phyloP scores from a whole-genome alignment of 2,113 vertebrate genomes.

The Stomatorhinus ivindoensis region DNA sequence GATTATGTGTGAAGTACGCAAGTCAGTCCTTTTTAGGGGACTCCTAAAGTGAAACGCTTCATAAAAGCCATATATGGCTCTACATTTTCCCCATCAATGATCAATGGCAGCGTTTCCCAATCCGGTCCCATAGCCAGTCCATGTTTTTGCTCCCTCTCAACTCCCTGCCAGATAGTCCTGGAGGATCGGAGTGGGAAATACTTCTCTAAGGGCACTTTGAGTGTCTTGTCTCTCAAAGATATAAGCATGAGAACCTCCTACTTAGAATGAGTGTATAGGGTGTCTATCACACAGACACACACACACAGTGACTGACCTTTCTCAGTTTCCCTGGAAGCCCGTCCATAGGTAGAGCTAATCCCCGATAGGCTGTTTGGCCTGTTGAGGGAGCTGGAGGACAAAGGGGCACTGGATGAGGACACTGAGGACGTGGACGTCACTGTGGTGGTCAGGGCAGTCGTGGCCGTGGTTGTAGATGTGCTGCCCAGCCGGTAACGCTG shows the following conservation, averaged over 20 bases:
- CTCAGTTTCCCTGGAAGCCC: slow-evolving; percentile 78
- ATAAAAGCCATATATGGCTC: background rate
- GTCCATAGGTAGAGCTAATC: slow-evolving; percentile 84
- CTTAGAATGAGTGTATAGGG: too few species aligned
- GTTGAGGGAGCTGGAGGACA: slow-evolving; percentile 64
- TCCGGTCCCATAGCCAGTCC: background rate
- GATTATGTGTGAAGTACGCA: background rate
- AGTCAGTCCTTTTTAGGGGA: background rate
- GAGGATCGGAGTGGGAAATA: background rate
- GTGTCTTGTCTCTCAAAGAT: background rate
- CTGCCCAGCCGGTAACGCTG: slow-evolving; percentile 73
- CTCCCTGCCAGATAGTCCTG: background rate
- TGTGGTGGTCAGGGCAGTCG: background rate
- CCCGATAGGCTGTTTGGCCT: slow-evolving; percentile 80
- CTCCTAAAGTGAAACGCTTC: background rate
- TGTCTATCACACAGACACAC: background rate
- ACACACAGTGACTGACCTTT: slow-evolving; percentile 61
- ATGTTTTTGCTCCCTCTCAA: background rate
- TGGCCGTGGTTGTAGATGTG: slow-evolving; percentile 54
- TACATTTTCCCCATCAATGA: background rate
- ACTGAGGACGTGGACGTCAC: background rate
- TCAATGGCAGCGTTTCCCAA: background rate
- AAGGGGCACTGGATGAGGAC: background rate
- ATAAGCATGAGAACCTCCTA: background rate
- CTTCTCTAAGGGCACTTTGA: background rate